Percentiles rank a stretch among this genome's conserved stretches.
These are phyloP conservation scores for Meandrina meandrites DNA, from an alignment of 92 coral and sea anemone species.

Conservation along the genomic window DNA sequence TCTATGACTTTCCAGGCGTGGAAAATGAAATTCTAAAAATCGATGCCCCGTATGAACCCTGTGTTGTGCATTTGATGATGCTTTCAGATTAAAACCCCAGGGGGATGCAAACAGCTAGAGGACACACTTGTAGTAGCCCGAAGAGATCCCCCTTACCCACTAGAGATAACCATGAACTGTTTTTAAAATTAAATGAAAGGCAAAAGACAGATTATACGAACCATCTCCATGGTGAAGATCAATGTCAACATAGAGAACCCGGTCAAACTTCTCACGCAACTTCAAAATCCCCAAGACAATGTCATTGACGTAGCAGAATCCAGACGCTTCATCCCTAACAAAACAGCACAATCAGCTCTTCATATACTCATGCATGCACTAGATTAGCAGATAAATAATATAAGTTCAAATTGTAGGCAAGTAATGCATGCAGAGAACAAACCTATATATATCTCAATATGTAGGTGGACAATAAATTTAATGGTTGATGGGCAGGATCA, in stretches of 20 bases:
- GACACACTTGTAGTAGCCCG: no score
- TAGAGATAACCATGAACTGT: no score
- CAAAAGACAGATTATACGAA: constrained; percentile 25
- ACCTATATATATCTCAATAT: no score
- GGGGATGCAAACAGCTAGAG: no score
- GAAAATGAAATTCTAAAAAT: no score
- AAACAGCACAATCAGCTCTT: background rate
- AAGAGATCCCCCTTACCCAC: no score
- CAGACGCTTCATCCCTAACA: constrained; percentile 92
- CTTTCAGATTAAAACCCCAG: no score
- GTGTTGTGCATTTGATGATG: no score
- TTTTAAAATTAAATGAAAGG: background rate
- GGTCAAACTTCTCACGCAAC: constrained; percentile 82
- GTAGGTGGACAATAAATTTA: no score
- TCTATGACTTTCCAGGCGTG: no score
- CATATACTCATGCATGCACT: background rate
- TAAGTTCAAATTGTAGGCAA: background rate
- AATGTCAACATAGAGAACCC: constrained; percentile 86
- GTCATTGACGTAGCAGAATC: constrained; percentile 96
- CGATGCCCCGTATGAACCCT: no score
- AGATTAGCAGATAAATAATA: background rate
- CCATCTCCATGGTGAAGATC: constrained; percentile 99
- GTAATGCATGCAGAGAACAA: background rate
- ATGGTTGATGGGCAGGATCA: no score
- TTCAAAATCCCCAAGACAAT: constrained; percentile 92